phyloP scores from a whole-genome alignment of 2,113 vertebrate species.

The Trachemys scripta region DNA sequence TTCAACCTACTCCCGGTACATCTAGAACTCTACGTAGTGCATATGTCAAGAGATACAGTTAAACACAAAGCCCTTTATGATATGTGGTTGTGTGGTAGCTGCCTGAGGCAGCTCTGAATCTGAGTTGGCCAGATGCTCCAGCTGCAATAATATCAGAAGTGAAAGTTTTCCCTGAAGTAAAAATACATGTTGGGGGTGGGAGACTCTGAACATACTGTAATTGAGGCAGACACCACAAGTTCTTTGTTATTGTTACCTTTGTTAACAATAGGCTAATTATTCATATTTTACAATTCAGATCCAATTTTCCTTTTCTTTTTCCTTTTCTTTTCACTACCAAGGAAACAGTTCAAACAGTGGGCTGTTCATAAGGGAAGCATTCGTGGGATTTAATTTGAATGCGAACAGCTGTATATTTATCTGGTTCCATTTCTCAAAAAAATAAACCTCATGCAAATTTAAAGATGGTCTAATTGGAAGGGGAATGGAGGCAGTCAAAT shows the following conservation, averaged over 20 bases:
- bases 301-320: background rate
- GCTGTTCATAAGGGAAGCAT: background rate
- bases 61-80: background rate
- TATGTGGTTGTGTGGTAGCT: background rate
- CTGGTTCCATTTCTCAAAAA: background rate
- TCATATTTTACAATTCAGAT: background rate
- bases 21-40: background rate
- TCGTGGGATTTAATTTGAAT: slow-evolving; percentile 9
- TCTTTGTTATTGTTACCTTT: background rate
- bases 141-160: background rate
- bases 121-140: background rate
- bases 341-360: background rate
- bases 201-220: background rate
- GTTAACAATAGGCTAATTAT: background rate
- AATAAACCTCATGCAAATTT: slow-evolving; percentile 22
- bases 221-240: background rate
- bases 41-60: background rate
- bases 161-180: background rate
- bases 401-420: background rate
- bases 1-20: background rate
- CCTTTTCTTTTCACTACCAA: background rate
- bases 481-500: background rate
- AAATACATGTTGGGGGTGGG: background rate
- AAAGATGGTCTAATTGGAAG: background rate
- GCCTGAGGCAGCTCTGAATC: background rate